Base-by-base conservation (phyloP, 2,888 invertebrate genomes). In the Cosmorhoe ocellata region DNA sequence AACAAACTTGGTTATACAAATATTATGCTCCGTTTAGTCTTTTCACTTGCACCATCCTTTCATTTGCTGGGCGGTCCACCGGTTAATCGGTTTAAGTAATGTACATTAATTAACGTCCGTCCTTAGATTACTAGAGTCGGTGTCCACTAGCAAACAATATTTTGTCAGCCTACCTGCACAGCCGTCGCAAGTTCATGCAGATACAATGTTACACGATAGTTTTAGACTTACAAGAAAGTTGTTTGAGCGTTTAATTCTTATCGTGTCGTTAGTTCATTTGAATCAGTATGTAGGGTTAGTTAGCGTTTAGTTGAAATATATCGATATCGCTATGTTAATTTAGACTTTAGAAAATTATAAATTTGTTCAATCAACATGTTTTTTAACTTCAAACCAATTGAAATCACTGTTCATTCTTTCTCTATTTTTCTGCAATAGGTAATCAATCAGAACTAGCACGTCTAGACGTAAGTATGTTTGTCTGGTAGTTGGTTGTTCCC, bases 81-180 rank as follows among this genome's bases (percentile, higher is more conserved):
- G 63, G 68, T 71, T 84, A 85, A 86, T 85, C 81, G 77, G 70
- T 80, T 81, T 81, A 79, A 84, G 73, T 79, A 80, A 84, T 80
- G 76, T 81, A 79, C 75, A 85, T 86, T 84, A 84, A 85, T 84
- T 79, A 81, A 79, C 66, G 76, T 76, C 76, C 58, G 63, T 60
- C 67, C 70, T 66, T 71, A 66, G 81, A 78, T 84, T 82, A 81
- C 73, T 51, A 64, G 53, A 53, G 56, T 64, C 63, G 59, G 62
- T 71, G 76, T 69, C 76, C 76, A 75, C 69, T 69, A 51, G 66
- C 67, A 59, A 74, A 73, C 72, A 74, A 82, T 82, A 81, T 83
- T 84, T 81, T 80, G 84, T 85, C 79, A 78, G 78, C 24, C 24
- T 24, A 24, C 76, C 75, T 71, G 69, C 69, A 34, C 11, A 14